A percentile compares a stretch with the other conserved stretches of the same genome.
Conservation (phyloP, 2,113 vertebrate genomes). For the Machaerirhynchus nigripectus region DNA sequence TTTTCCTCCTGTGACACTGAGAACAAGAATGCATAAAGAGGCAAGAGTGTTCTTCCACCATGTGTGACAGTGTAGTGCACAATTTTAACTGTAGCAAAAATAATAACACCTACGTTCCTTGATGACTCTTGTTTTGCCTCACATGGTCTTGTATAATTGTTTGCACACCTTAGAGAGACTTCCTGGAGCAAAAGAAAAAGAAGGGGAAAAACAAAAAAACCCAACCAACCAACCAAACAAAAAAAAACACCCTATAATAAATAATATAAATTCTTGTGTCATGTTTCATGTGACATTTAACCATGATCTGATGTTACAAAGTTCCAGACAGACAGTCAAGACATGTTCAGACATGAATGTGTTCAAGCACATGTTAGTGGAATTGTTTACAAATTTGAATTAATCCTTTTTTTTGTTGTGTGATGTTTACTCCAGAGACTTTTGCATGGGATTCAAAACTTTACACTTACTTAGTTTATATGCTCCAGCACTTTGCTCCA, state of each 20-base stretch:
- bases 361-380: background rate
- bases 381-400: background rate
- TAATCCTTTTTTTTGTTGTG: background rate
- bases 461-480: background rate
- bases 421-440: background rate
- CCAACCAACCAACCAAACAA: accelerated
- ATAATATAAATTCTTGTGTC: background rate
- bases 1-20: background rate
- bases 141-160: background rate
- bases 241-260: background rate
- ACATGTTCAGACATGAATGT: background rate
- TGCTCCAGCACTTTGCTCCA: background rate
- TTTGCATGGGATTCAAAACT: background rate
- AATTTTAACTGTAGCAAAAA: background rate
- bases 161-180: background rate
- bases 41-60: background rate
- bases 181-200: background rate
- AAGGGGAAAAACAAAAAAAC: background rate
- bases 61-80: background rate
- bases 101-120: background rate
- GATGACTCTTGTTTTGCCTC: background rate
- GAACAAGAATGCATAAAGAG: background rate
- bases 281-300: background rate
- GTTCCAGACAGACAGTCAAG: background rate
- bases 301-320: background rate